Base-by-base conservation (phyloP, 2,797 vertebrate species). In the Takifugu ocellatus region DNA sequence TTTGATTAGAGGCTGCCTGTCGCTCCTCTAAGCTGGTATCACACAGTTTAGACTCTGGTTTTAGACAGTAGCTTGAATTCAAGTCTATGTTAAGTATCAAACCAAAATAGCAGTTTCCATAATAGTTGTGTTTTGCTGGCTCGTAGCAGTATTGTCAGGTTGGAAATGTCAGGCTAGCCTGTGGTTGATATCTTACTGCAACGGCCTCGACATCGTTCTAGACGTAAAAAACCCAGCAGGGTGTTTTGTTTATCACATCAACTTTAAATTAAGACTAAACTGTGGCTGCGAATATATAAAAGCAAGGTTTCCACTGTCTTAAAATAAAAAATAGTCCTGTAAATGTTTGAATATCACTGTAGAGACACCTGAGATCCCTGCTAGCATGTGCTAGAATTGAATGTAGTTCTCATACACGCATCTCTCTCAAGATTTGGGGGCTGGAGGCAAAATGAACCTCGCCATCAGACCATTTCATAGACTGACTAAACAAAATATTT, bases 401-500 rank as follows among this genome's bases (percentile, higher is more conserved):
- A 83, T 78, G 87, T 77, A 79, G 36, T 39, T 12, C 36, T 39
- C 3, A 10, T 39, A 14, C 4, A 1, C 81, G 75, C 84, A 83
- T 84, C 70, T 81, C 68, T 81, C 68, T 69, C 43, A 61, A 78
- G 83, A 86, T 83, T 85, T 86, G 79, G 72, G 75, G 75, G 73
- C 78, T 84, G 75, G 78, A 86, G 75, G 74, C 79, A 82, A 78
- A 81, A 74, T 79, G 66, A 75, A 67, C 79, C 72, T 70, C 63
- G 80, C 68, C 75, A 84, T 76, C 82, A 74, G 58, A 69, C 56
- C 65, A 79, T 74, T 82, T 77, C 70, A 77, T 82, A 70, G 66
- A 64, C 56, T 76, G 72, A 74, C 73, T 74, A 78, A 82, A 71
- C 69, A 73, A 76, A 83, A 83, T 83, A 72, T 68, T 82, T 75